Evolutionary conservation across 2,797 vertebrate genomes (phyloP), one percentile per base, ranked within the genome.

Genomic region (Knipowitschia caucasica): DNA sequence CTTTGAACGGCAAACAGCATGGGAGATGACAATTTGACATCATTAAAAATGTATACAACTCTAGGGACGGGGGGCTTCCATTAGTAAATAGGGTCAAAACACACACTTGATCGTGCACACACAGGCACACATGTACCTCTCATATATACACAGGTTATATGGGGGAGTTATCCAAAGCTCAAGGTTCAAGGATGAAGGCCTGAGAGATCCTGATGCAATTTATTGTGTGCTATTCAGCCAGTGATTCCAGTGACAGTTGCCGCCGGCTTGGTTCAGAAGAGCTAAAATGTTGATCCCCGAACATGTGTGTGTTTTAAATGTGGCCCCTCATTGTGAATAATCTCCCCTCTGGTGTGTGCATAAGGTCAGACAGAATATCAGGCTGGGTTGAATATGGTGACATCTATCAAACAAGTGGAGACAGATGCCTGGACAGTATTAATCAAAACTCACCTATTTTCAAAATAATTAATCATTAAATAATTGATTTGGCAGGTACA

Each of bases 371-470:
- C 40, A 53, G 47, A 27, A 77, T 89, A 80, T 62, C 53, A 85
- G 89, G 11, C 20, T 75, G 72, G 90, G 88, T 86, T 24, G 65
- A 94, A 91, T 93, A 90, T 89, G 93, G 92, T 93, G 94, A 98
- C 93, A 94, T 93, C 90, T 89, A 93, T 96, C 93, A 96, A 95
- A 96, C 93, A 96, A 94, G 90, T 87, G 73, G 91, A 86, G 87
- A 92, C 90, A 92, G 91, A 93, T 91, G 88, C 91, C 78, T 45
- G 87, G 93, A 93, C 93, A 94, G 91, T 93, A 94, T 98, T 98
- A 93, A 98, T 98, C 95, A 95, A 94, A 98, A 96, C 93, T 91
- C 95, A 91, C 91, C 93, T 90, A 95, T 96, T 95, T 98, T 94
- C 93, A 82, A 69, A 95, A 96, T 93, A 98, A 98, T 98, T 93